These are phyloP conservation scores for Icerya purchasi DNA, from an alignment of 2,888 invertebrate genomes.

Conservation along the genomic window DNA sequence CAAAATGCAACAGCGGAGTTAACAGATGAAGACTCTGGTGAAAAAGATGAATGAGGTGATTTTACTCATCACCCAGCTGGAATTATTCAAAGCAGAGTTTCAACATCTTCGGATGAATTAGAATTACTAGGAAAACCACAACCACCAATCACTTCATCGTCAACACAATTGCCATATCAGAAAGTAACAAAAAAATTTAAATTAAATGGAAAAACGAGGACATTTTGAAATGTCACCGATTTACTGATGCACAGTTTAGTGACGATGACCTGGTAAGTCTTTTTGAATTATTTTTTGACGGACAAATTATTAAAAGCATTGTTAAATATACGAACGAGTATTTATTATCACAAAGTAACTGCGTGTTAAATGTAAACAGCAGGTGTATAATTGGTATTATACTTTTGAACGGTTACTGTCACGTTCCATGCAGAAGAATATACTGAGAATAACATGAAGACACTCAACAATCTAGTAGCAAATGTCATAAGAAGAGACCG, in stretches of 20 bases:
- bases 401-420: not conserved
- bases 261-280: not conserved
- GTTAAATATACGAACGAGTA: not conserved
- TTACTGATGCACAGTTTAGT: not conserved
- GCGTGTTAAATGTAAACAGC: not conserved
- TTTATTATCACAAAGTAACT: not conserved
- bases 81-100: not conserved
- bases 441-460: not conserved
- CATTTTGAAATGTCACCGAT: not conserved
- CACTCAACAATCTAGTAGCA: not conserved
- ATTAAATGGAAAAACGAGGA: not conserved
- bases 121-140: not conserved
- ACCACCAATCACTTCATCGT: not conserved
- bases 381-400: not conserved
- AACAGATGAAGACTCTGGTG: not conserved
- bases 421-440: not conserved
- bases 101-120: not conserved
- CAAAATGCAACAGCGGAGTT: not conserved
- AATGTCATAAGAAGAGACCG: not conserved
- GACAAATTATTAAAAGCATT: not conserved
- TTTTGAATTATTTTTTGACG: not conserved
- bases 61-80: not conserved
- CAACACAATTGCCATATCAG: not conserved
- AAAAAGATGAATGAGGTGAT: not conserved
- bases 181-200: not conserved